A percentile compares a stretch with the other conserved stretches of the same genome.
Conservation (phyloP, 1,140 invertebrate species). For the Papilio xuthus region DNA sequence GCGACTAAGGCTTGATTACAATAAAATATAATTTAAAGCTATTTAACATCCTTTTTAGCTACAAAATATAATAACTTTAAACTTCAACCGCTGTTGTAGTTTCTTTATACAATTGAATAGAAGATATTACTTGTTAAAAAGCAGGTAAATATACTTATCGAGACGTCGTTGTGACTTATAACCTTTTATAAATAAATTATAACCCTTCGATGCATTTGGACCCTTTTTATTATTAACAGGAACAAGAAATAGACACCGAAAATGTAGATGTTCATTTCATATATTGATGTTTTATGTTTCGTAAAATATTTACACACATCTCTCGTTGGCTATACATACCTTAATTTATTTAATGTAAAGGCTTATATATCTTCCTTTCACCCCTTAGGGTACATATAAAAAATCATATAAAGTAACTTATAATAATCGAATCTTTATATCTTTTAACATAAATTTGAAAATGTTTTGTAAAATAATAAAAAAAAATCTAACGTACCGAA, state of each 20-base stretch:
- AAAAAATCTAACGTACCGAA: too few species aligned
- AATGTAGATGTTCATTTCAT: background rate
- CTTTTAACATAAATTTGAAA: too few species aligned
- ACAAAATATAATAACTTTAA: background rate
- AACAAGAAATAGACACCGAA: background rate
- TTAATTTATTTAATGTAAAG: too few species aligned
- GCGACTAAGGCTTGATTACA: too few species aligned
- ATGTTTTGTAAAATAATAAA: too few species aligned
- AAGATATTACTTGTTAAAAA: background rate
- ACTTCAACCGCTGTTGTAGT: background rate
- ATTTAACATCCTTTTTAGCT: background rate
- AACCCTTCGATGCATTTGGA: background rate
- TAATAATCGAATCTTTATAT: too few species aligned
- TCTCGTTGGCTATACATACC: too few species aligned
- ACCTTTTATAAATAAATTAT: background rate
- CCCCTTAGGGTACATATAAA: background rate
- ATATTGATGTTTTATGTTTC: background rate
- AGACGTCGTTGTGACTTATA: background rate
- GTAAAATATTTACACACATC: background rate
- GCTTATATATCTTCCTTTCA: too few species aligned
- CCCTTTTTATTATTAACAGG: background rate
- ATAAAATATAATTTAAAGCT: background rate
- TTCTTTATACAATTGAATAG: too few species aligned
- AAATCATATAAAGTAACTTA: background rate
- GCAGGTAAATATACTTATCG: background rate